Base-by-base conservation (phyloP, 2,888 invertebrate genomes). In the Oligia fasciuncula region DNA sequence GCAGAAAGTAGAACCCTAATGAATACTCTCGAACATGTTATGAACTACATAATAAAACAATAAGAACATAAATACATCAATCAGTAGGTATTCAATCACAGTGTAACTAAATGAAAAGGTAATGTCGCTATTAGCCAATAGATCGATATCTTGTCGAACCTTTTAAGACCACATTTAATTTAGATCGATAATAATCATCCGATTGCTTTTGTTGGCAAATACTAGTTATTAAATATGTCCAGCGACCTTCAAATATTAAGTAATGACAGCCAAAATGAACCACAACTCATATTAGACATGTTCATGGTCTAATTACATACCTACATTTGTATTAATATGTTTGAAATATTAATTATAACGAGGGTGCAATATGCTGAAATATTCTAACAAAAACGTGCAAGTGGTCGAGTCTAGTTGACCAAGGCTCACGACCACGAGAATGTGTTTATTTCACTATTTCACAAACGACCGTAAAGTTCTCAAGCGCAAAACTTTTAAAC, bases 91-190 rank as follows among this genome's bases (percentile, higher is more conserved):
- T 70, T 66, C 67, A 81, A 81, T 73, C 23, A 81, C 54, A 70
- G 69, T 49, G 72, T 63, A 85, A 72, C 77, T 82, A 78, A 88
- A 86, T 76, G 83, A 80, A 80, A 86, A 73, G 74, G 81, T 84
- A 85, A 86, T 85, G 76, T 75, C 35, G 86, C 80, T 87, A 90
- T 92, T 92, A 90, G 84, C 80, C 88, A 90, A 93, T 89, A 89
- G 91, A 94, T 94, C 88, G 86, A 88, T 92, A 91, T 93, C 92
- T 85, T 87, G 88, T 90, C 91, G 86, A 90, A 90, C 92, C 91
- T 92, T 91, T 92, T 92, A 92, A 91, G 89, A 87, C 78, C 76
- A 85, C 87, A 89, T 85, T 88, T 91, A 92, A 94, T 91, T 90
- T 88, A 90, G 89, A 90, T 91, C 84, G 92, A 93, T 93, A 90